Evolutionary conservation across 1,140 invertebrate genomes (phyloP).

Genomic region (Metaphire vulgaris): DNA sequence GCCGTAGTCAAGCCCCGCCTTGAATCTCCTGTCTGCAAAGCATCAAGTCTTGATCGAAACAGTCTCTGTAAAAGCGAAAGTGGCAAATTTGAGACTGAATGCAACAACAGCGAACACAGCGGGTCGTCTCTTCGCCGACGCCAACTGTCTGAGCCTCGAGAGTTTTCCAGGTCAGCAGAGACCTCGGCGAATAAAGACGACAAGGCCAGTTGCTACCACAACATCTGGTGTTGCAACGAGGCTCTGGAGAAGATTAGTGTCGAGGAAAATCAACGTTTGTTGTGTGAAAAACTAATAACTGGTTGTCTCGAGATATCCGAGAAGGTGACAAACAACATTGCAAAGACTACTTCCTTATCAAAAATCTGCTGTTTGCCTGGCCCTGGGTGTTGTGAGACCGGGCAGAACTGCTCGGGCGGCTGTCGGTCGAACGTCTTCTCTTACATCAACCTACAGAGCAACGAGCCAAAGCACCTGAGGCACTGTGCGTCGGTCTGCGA

Average conservation of each 20-base stretch:
- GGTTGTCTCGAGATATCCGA: no score
- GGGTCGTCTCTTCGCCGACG: background rate
- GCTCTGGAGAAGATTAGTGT: background rate
- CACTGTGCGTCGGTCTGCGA: background rate
- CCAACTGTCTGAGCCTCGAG: background rate
- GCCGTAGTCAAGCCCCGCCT: background rate
- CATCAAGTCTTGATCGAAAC: background rate
- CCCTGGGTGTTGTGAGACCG: background rate
- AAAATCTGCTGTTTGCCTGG: background rate
- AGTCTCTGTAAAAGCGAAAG: background rate
- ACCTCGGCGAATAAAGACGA: background rate
- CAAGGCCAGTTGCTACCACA: background rate
- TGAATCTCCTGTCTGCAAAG: background rate
- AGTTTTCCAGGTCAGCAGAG: background rate
- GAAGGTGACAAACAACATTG: no score
- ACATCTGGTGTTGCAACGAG: background rate
- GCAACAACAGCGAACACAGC: background rate
- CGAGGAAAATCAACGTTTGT: background rate
- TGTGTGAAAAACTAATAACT: no score
- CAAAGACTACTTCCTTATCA: background rate
- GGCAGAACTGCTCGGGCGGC: background rate
- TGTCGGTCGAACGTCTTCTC: no score
- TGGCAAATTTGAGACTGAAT: background rate
- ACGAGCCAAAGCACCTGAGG: no score
- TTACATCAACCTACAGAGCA: no score